phyloP scores from a whole-genome alignment of 2,113 vertebrate genomes.

The Gallinago media region DNA sequence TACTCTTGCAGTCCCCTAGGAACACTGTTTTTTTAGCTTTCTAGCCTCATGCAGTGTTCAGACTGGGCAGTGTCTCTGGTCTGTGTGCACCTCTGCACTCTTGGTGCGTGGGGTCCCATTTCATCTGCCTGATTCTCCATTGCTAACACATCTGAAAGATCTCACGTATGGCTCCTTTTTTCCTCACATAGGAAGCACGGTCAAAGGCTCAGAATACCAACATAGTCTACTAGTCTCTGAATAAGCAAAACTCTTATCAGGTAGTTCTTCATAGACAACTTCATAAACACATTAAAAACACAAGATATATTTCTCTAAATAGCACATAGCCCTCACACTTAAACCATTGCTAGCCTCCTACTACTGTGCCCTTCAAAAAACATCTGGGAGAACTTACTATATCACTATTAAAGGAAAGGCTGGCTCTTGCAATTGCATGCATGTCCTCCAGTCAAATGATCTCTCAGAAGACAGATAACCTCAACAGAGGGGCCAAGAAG shows the following conservation, averaged over 20 bases:
- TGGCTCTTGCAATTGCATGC: not conserved
- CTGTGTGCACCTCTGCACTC: not conserved
- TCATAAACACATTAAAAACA: not conserved
- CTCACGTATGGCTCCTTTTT: not conserved
- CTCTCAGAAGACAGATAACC: not conserved
- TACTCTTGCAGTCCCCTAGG: not conserved
- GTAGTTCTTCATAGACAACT: not conserved
- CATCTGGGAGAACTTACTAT: not conserved
- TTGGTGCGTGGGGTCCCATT: not conserved
- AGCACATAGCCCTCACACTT: not conserved
- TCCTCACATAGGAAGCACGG: not conserved
- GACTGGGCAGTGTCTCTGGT: not conserved
- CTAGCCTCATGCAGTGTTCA: not conserved
- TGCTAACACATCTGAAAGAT: not conserved
- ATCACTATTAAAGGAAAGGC: not conserved
- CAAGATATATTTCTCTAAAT: not conserved
- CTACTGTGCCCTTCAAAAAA: not conserved
- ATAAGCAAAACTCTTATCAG: not conserved
- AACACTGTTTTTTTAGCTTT: not conserved
- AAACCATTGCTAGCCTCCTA: not conserved
- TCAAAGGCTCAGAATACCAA: not conserved
- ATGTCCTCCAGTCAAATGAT: not conserved
- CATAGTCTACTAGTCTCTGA: not conserved
- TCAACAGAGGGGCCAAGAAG: not conserved
- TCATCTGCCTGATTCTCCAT: fast-evolving